Evolutionary conservation across 1,140 invertebrate species (phyloP), one percentile per base, ranked within the genome.

Genomic region (Meloidogyne exigua): DNA sequence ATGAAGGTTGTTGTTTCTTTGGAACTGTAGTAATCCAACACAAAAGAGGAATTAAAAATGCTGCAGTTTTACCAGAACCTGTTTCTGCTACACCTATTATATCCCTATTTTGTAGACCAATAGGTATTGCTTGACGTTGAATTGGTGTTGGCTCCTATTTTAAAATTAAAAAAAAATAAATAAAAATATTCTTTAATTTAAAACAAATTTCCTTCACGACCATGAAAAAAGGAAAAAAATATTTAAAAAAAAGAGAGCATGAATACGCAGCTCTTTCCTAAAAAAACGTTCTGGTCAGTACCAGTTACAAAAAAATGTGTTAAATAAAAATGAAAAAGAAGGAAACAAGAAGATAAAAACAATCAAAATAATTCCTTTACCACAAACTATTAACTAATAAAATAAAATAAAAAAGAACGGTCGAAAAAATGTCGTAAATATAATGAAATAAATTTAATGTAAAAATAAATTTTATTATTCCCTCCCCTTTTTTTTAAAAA

Each of bases 81-180:
- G 97, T 99, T 90, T 99, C 96, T 68, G 97, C 97, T 15, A 99
- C 95, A 88, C 97, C 97, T 86, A 99, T 99, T 82, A 99, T 98
- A 88, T 99, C 97, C 68, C 97, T 90, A 89, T 99, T 99, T 88
- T 98, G 90, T 81, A 99, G 89, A 72, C 97, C 97, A 89, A 99
- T 99, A 0, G 97, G 95, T 88, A 99, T 99, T 67, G 96, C 97
- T 89, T 99, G 96, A 80, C 96, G 90, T 88, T 99, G 97, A 90
- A 99, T 99, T 11, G 97, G 97, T 2, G 97, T 99, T 4, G 98
- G 94, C 83, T 98, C 97, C 89, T 90, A 76, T 63, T 82, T 86
- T 32, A 3, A 82, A 85, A 49, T 84, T 88, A 62, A 68, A 72
- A 75, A 77, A 44, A 77, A 28, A 78, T 13, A n/a, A 39, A 49